phyloP scores from a whole-genome alignment of 2,113 vertebrate species.

The Vombatus ursinus region DNA sequence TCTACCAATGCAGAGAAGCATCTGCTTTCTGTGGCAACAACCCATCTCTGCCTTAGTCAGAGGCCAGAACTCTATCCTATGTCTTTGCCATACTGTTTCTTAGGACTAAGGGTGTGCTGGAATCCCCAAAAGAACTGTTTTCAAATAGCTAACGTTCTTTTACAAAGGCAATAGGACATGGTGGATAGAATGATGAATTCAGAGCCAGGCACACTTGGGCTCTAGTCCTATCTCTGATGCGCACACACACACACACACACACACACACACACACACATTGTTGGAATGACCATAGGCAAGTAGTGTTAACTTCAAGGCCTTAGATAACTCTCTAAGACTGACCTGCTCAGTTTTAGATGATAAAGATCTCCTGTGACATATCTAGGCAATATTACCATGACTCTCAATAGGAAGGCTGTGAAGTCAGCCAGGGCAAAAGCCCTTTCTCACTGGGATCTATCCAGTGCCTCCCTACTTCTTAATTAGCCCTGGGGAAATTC shows the following conservation, averaged over 20 bases:
- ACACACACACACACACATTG: neutral
- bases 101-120: neutral
- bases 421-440: neutral
- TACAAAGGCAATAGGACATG: neutral
- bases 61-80: neutral
- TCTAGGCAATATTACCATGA: neutral
- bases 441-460: neutral
- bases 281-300: neutral
- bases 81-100: neutral
- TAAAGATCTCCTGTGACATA: neutral
- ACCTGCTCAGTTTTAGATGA: neutral
- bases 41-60: neutral
- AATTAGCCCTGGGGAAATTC: neutral
- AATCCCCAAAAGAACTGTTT: neutral
- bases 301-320: neutral
- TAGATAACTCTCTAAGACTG: neutral
- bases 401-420: neutral
- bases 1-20: too few relatives aligned
- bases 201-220: neutral
- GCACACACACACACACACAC: neutral
- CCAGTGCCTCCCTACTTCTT: neutral
- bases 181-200: neutral
- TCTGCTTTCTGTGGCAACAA: too few relatives aligned
- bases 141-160: neutral
- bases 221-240: too few relatives aligned